Conservation (phyloP, 2,113 vertebrate species). For the Oncorhynchus gorbuscha region DNA sequence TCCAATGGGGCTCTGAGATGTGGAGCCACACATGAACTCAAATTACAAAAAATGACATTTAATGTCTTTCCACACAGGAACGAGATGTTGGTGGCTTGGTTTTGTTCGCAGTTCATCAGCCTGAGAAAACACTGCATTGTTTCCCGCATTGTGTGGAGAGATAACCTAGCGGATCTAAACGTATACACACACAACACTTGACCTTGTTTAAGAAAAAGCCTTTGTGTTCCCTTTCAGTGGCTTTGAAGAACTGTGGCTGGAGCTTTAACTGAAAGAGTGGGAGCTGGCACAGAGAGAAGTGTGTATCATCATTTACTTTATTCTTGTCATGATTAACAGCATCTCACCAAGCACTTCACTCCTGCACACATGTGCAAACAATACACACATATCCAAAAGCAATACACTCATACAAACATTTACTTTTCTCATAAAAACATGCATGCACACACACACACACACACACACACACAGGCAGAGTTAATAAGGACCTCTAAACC, state of each 20-base stretch:
- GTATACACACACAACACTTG: slow-evolving; percentile 13
- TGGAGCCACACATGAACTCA: not conserved
- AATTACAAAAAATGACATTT: not conserved
- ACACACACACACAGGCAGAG: not conserved
- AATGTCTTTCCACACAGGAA: not conserved
- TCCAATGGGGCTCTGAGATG: not conserved
- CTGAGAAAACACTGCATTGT: not conserved
- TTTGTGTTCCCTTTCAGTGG: slow-evolving; percentile 37
- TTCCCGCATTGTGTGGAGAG: not conserved
- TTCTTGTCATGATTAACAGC: too few relatives aligned
- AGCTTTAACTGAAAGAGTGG: not conserved
- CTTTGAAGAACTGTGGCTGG: slow-evolving; percentile 20
- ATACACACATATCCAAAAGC: too few relatives aligned
- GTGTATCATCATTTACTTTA: too few relatives aligned
- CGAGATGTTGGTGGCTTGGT: not conserved
- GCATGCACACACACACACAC: not conserved
- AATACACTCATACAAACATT: too few relatives aligned
- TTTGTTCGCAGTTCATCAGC: not conserved
- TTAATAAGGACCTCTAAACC: slow-evolving; percentile 9
- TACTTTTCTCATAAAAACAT: too few relatives aligned
- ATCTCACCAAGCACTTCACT: too few relatives aligned
- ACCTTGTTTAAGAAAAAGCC: not conserved
- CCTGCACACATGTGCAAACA: too few relatives aligned
- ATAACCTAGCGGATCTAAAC: not conserved
- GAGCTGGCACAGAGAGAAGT: too few relatives aligned